Conservation (phyloP, 2,797 vertebrate genomes). For the Paratrypauchen microcephalus region DNA sequence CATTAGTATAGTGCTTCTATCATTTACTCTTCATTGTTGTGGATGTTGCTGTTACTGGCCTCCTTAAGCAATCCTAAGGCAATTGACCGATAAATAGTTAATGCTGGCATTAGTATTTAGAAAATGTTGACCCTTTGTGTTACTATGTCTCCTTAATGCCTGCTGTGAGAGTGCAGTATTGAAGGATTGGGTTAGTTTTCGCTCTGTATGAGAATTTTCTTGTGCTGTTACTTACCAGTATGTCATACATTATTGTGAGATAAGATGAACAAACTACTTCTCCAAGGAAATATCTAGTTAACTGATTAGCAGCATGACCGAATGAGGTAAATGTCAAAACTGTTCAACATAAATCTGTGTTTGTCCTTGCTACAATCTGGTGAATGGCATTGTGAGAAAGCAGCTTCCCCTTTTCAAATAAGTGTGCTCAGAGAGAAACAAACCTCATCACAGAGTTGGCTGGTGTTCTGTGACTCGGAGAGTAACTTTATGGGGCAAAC, state of each 20-base stretch:
- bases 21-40: not conserved
- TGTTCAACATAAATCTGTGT: conserved; percentile 15
- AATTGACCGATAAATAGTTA: conserved; percentile 53
- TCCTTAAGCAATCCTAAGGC: conserved; percentile 58
- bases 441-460: not conserved
- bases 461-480: not conserved
- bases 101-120: conserved; percentile 36
- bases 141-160: conserved; percentile 30
- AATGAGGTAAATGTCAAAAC: conserved; percentile 5
- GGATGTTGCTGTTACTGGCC: conserved; percentile 30
- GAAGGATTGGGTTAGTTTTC: conserved; percentile 46
- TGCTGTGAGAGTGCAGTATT: conserved; percentile 62
- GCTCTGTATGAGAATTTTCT: conserved; percentile 23
- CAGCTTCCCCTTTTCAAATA: not conserved
- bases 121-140: conserved; percentile 46
- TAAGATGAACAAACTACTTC: conserved; percentile 2
- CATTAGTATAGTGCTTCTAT: no score
- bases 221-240: not conserved
- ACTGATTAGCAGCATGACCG: not conserved
- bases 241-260: not conserved
- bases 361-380: conserved; percentile 17
- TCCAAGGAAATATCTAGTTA: conserved; percentile 1
- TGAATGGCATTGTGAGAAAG: conserved; percentile 14
- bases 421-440: not conserved
- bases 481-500: conserved; percentile 8